phyloP scores from a whole-genome alignment of 37 sponge, comb jelly and placozoan genomes.

The Trichoplax adhaerens region DNA sequence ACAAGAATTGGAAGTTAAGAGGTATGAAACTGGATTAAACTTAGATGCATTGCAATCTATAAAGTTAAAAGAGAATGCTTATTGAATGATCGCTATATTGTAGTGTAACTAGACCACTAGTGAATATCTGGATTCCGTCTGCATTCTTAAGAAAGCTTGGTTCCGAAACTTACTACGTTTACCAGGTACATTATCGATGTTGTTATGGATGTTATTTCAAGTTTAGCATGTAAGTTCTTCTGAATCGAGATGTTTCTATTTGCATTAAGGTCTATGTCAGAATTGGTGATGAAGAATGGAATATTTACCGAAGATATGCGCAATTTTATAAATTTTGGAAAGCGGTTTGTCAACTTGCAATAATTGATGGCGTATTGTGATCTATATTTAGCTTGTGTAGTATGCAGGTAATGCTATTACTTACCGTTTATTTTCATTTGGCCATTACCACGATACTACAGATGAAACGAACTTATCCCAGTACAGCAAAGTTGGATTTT shows the following conservation, averaged over 20 bases:
- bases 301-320: slow-evolving; percentile 76
- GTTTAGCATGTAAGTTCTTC: too few relatives aligned
- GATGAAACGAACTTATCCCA: slow-evolving; percentile 18
- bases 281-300: slow-evolving; percentile 78
- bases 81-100: too few relatives aligned
- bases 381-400: neutral
- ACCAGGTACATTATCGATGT: slow-evolving; percentile 44
- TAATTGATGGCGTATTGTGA: neutral
- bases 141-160: slow-evolving; percentile 54
- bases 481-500: slow-evolving; percentile 39
- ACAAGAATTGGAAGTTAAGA: too few relatives aligned
- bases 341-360: slow-evolving; percentile 19
- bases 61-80: too few relatives aligned
- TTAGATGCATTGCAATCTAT: too few relatives aligned
- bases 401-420: slow-evolving; percentile 6
- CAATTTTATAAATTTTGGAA: slow-evolving; percentile 77
- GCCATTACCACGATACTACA: neutral
- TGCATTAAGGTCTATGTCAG: slow-evolving; percentile 27
- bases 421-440: slow-evolving; percentile 2
- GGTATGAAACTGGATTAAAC: too few relatives aligned
- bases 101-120: neutral
- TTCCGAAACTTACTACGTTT: slow-evolving; percentile 60
- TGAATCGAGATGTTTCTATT: neutral
- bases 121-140: slow-evolving; percentile 86
- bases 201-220: neutral